Conservation (phyloP, 2,113 vertebrate genomes). For the Turnix velox region DNA sequence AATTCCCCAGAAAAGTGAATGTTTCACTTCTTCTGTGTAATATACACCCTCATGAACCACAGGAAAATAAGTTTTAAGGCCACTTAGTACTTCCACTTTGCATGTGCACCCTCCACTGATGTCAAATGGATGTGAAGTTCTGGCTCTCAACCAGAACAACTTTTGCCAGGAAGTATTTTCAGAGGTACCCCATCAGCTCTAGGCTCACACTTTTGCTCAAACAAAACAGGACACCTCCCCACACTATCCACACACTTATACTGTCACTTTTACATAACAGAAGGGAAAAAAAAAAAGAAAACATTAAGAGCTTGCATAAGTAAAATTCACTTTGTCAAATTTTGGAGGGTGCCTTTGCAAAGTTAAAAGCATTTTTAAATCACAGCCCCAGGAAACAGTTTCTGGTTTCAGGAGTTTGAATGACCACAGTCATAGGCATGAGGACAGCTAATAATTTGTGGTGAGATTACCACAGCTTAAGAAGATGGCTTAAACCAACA, state of each 20-base stretch:
- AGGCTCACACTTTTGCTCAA: background rate
- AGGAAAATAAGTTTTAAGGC: slow-evolving; percentile 23
- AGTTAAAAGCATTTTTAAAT: background rate
- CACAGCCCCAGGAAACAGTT: background rate
- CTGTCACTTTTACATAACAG: background rate
- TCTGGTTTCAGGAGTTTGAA: background rate
- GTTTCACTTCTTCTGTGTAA: background rate
- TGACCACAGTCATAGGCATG: background rate
- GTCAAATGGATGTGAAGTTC: background rate
- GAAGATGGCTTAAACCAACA: background rate
- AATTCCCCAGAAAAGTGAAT: slow-evolving; percentile 19
- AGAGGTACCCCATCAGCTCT: background rate
- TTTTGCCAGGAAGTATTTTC: slow-evolving; percentile 2
- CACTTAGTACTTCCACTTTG: background rate
- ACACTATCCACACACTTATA: background rate
- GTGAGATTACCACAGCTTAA: background rate
- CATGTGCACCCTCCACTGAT: slow-evolving; percentile 17
- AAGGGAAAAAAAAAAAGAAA: no score
- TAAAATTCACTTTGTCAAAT: background rate
- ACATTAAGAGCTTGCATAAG: background rate
- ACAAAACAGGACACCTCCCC: background rate
- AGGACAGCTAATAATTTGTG: background rate
- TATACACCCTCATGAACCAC: background rate
- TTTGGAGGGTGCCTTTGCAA: background rate
- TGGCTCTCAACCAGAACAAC: background rate